Conservation (phyloP, 2,888 invertebrate species). For the Stenoptilia bipunctidactyla region DNA sequence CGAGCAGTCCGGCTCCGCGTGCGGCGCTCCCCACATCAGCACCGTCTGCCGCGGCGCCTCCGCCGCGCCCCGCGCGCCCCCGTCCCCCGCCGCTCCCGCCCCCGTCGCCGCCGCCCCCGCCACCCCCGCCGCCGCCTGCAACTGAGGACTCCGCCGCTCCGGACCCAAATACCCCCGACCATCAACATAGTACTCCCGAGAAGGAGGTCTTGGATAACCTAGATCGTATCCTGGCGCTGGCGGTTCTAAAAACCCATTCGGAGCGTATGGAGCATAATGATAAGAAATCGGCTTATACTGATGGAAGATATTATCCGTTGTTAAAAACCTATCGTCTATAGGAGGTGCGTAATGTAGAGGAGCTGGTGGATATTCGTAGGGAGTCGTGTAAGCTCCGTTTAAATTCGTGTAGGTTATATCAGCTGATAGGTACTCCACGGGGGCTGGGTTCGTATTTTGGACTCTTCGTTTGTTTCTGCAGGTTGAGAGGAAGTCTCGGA, state of each 20-base stretch:
- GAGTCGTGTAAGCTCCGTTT: constrained; percentile 84
- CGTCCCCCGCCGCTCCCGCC: constrained; percentile 50
- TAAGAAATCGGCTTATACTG: constrained; percentile 92
- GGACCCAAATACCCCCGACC: constrained; percentile 73
- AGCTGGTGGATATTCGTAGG: constrained; percentile 79
- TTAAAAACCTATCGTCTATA: constrained; percentile 78
- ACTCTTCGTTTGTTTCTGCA: constrained; percentile 86
- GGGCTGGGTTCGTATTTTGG: constrained; percentile 69
- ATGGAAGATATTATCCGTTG: constrained; percentile 89
- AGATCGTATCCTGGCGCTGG: constrained; percentile 72
- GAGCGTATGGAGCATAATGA: constrained; percentile 79
- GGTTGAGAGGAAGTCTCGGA: constrained; percentile 92
- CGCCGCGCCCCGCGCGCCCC: constrained; percentile 54
- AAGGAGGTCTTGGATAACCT: constrained; percentile 72
- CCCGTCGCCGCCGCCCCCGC: constrained; percentile 59
- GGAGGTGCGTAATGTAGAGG: constrained; percentile 79
- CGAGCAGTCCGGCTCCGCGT: constrained; percentile 51
- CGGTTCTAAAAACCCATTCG: constrained; percentile 88
- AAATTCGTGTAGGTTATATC: constrained; percentile 84
- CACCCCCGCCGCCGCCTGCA: constrained; percentile 63
- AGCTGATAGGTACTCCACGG: constrained; percentile 78
- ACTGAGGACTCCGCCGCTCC: constrained; percentile 75
- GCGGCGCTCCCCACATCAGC: constrained; percentile 89
- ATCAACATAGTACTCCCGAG: constrained; percentile 72
- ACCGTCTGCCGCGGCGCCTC: constrained; percentile 88